Conservation (phyloP, 2,797 vertebrate species). For the Schizopygopsis malacanthus region DNA sequence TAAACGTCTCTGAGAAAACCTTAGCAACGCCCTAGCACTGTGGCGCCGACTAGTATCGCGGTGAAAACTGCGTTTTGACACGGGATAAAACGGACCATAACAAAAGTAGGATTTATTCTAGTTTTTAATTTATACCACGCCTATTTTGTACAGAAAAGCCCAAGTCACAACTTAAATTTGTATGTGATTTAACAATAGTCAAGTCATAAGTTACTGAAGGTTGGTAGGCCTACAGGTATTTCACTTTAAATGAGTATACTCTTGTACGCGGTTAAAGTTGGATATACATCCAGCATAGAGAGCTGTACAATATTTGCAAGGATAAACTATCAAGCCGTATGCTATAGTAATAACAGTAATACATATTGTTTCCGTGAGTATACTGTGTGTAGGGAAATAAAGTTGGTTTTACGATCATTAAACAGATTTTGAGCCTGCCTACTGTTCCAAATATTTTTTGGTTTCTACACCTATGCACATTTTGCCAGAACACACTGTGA, state of each 20-base stretch:
- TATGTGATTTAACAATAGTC: not conserved
- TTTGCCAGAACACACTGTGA: too few species aligned
- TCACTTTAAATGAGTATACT: not conserved
- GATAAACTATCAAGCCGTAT: not conserved
- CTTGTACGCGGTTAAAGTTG: not conserved
- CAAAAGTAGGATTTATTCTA: not conserved
- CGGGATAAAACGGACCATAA: too few species aligned
- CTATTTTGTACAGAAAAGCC: not conserved
- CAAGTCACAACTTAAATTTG: too few species aligned
- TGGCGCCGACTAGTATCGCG: not conserved
- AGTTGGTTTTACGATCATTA: too few species aligned
- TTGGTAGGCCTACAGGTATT: not conserved
- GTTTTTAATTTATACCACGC: not conserved
- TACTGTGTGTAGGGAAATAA: too few species aligned
- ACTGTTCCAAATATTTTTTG: too few species aligned
- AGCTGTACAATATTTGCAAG: not conserved
- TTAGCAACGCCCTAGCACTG: not conserved
- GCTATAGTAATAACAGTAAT: not conserved
- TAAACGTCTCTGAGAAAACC: not conserved
- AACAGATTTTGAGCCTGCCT: too few species aligned
- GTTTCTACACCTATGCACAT: too few species aligned
- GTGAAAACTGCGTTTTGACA: not conserved
- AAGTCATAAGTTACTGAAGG: not conserved
- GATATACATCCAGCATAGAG: not conserved
- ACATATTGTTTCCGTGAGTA: too few species aligned